These are phyloP conservation scores for Polyommatus iphigenia DNA, from an alignment of 2,888 invertebrate species.

Conservation along the genomic window DNA sequence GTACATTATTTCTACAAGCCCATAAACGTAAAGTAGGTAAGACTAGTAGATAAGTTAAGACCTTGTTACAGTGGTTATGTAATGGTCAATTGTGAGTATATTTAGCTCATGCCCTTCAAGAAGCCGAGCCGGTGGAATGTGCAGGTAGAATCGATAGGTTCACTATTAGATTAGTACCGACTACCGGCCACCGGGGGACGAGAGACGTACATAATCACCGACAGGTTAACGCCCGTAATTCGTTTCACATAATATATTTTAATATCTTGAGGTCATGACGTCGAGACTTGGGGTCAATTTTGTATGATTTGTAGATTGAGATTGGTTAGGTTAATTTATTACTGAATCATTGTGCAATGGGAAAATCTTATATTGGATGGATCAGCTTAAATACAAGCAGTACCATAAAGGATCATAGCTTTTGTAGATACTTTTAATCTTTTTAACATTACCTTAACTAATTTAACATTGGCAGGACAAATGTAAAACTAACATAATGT, in stretches of 20 bases:
- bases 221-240: constrained; percentile 26
- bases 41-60: constrained; percentile 15
- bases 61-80: constrained; percentile 23
- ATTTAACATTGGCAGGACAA: not conserved
- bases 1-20: not conserved
- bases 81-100: constrained; percentile 19
- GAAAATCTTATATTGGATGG: not conserved
- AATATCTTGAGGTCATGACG: constrained; percentile 27
- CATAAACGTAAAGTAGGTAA: not conserved
- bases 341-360: not conserved
- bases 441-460: not conserved
- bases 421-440: not conserved
- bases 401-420: not conserved
- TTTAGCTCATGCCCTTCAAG: constrained; percentile 33
- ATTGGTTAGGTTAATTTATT: not conserved
- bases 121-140: constrained; percentile 48
- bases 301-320: not conserved
- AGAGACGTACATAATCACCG: constrained; percentile 33
- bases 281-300: constrained; percentile 21
- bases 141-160: constrained; percentile 47
- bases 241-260: constrained; percentile 29
- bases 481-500: not conserved
- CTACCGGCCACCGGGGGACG: constrained; percentile 19
- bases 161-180: constrained; percentile 47
- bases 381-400: not conserved